A percentile compares a stretch with the other conserved stretches of the same genome.
Conservation (phyloP, 2,113 vertebrate genomes). For the Megaceryle torquata region DNA sequence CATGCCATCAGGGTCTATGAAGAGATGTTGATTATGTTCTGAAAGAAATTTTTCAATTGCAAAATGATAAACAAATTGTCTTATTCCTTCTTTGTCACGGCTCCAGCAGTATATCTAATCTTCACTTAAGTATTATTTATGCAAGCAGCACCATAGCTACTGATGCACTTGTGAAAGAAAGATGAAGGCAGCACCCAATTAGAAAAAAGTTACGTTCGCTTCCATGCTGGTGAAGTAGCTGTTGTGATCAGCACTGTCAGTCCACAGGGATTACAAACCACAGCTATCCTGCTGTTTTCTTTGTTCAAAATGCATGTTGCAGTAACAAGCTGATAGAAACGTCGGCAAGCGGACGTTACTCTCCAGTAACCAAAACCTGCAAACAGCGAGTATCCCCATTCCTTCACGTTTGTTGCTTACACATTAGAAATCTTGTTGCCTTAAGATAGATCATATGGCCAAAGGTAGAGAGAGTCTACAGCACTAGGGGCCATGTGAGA, state of each 20-base stretch:
- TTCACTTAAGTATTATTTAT: not conserved
- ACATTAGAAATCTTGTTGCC: too few species aligned
- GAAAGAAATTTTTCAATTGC: not conserved
- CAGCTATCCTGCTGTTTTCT: not conserved
- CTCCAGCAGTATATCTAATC: not conserved
- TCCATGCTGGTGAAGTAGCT: not conserved
- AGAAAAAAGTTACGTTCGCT: not conserved
- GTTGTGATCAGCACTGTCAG: accelerated
- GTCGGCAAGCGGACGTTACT: not conserved
- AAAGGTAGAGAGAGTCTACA: accelerated
- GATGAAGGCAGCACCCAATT: too few species aligned
- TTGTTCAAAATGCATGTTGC: accelerated
- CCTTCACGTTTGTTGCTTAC: accelerated
- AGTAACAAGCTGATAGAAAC: not conserved
- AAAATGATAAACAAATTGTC: not conserved
- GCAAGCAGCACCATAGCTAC: not conserved
- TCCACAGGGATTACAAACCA: accelerated
- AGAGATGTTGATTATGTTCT: not conserved
- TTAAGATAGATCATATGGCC: not conserved
- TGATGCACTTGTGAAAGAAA: not conserved
- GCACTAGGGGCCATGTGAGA: accelerated
- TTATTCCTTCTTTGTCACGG: not conserved
- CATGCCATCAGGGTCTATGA: too few species aligned
- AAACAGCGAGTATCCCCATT: not conserved
- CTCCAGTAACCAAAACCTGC: not conserved